A percentile compares a stretch with the other conserved stretches of the same genome.
Evolutionary conservation across 2,797 vertebrate species (phyloP).

Genomic region (Oreonectes daqikongensis): DNA sequence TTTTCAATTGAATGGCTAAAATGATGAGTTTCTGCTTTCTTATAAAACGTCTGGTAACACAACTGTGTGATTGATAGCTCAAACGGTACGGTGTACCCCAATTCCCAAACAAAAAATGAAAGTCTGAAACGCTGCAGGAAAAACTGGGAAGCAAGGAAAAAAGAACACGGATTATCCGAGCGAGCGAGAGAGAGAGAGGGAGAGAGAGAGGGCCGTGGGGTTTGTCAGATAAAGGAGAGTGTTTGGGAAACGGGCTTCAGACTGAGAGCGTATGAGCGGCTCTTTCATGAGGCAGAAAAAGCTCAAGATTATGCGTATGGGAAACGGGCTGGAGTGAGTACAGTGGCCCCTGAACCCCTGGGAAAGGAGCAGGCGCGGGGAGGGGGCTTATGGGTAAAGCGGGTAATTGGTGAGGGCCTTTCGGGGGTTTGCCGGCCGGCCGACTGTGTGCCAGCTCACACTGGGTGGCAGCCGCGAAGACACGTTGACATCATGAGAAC

Average conservation of each 20-base stretch:
- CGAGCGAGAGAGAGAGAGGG: slow-evolving; percentile 45
- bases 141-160: slow-evolving; percentile 27
- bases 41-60: background rate
- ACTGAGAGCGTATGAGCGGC: slow-evolving; percentile 31
- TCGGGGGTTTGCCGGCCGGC: slow-evolving; percentile 72
- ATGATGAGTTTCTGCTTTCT: background rate
- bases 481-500: slow-evolving; percentile 47
- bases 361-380: slow-evolving; percentile 65
- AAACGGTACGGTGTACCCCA: background rate
- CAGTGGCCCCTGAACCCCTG: slow-evolving; percentile 75
- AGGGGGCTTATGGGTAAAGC: slow-evolving; percentile 55
- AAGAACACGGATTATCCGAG: slow-evolving; percentile 52
- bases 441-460: slow-evolving; percentile 48
- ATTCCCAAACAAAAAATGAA: background rate
- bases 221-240: slow-evolving; percentile 38
- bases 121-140: slow-evolving; percentile 11
- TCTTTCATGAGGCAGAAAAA: slow-evolving; percentile 50
- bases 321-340: slow-evolving; percentile 78
- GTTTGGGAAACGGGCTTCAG: slow-evolving; percentile 45
- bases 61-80: background rate
- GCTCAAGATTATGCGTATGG: slow-evolving; percentile 61
- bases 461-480: slow-evolving; percentile 43
- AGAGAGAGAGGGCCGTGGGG: slow-evolving; percentile 18
- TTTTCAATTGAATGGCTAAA: background rate
- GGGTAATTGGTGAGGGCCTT: slow-evolving; percentile 58